Base-by-base conservation (phyloP, 2,888 invertebrate species). In the Amphimallon solstitiale region DNA sequence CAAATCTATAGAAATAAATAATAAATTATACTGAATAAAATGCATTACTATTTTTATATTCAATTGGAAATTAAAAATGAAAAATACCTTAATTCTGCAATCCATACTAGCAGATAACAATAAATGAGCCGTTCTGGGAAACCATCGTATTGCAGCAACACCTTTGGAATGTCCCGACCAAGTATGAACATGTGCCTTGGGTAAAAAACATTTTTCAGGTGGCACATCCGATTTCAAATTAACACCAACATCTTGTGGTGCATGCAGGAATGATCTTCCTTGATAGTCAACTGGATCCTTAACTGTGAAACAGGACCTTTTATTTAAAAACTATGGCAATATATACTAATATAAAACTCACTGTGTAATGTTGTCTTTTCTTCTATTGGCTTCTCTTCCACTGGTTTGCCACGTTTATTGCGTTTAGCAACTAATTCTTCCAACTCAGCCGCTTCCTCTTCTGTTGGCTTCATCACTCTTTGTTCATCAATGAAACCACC, bases 161-260 rank as follows among this genome's bases (percentile, higher is more conserved):
- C 97, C 97, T 83, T 98, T 98, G 17, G 94, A 94, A 84, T 99
- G 99, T 0, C 98, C 98, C 71, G 93, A 90, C 97, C 97, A 98
- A 0, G 96, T 95, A 83, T 96, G 95, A 70, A 98, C 92, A 78
- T 95, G 94, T 0, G 95, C 89, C 86, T 98, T 98, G 3, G 98
- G 98, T 63, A 98, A 84, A 83, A 97, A 98, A 81, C 98, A 98
- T 77, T 94, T 92, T 67, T 95, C 94, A 0, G 99, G 99, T 15
- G 96, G 94, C 1, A 92, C 89, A 72, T 91, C 91, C 2, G 94
- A 91, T 64, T 92, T 90, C 66, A 97, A 85, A 83, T 95, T 96
- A 37, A 95, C 92, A 15, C 94, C 95, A 68, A 95, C 91, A 84
- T 96, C 96, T 78, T 94, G 93, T 5, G 99, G 98, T 1, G 94